Percentiles rank a stretch among this genome's conserved stretches.
Evolutionary conservation across 2,888 invertebrate species (phyloP).

Genomic region (Aphelenchoides bicaudatus): DNA sequence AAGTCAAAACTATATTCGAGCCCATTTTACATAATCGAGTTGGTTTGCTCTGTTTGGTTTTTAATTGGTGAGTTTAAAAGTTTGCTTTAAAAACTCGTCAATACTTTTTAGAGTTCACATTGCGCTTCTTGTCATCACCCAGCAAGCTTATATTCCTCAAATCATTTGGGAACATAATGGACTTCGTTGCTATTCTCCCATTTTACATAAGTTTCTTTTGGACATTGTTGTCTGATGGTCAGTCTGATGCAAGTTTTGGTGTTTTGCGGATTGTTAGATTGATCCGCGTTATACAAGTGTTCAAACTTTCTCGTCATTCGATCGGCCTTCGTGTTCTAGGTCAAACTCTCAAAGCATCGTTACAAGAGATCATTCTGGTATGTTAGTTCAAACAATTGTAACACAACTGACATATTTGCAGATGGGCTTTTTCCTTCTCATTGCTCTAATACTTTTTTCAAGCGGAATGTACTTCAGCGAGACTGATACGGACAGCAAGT

Average conservation of each 20-base stretch:
- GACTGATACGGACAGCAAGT: conserved; percentile 1
- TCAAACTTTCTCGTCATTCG: conserved; percentile 2
- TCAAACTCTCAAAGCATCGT: conserved; percentile 4
- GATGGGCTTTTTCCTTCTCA: conserved; percentile 8
- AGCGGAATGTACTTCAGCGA: neutral
- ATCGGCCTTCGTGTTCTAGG: conserved; percentile 9
- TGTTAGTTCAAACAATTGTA: too few relatives aligned
- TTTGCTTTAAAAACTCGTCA: neutral
- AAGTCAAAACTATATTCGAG: neutral
- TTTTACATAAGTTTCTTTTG: conserved; percentile 6
- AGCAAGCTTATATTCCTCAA: conserved; percentile 3
- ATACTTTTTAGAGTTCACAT: neutral
- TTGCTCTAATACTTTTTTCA: conserved; percentile 1
- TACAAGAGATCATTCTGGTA: too few relatives aligned
- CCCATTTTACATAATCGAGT: conserved; percentile 1
- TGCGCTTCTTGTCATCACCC: neutral
- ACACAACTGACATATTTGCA: too few relatives aligned
- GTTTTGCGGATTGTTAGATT: neutral
- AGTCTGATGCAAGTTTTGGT: neutral
- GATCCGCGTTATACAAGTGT: conserved; percentile 10
- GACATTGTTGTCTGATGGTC: neutral
- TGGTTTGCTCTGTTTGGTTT: conserved; percentile 6
- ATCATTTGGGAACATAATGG: neutral
- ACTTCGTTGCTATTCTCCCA: neutral
- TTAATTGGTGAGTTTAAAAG: neutral